Base-by-base conservation (phyloP, 2,888 invertebrate species). In the Netelia virgata region DNA sequence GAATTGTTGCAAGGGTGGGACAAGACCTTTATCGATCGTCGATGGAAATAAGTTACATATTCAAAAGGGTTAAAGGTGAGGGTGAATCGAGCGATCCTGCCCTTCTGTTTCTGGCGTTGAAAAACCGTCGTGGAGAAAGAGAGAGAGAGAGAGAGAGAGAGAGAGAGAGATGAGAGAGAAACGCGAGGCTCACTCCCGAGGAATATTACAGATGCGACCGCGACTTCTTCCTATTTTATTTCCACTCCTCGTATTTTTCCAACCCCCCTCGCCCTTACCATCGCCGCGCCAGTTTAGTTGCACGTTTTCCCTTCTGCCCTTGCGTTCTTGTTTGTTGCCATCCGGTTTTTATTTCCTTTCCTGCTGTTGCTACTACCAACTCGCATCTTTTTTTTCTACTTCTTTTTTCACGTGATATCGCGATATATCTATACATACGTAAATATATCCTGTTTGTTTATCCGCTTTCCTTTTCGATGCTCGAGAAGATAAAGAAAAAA, bases 141-240 rank as follows among this genome's bases (percentile, higher is more conserved):
- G 14, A 16, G 18, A 57, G 11, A 23, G 23, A 57, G n/a, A 63
- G 23, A 57, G n/a, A 63, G 14, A 16, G 18, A 57, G 11, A 23
- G 57, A 57, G 57, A 10, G 53, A 61, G 55, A 20, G 14, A 16
- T n/a, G 18, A 57, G 11, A 23, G 23, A 57, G n/a, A 63, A 66
- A 72, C 41, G 53, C 76, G 61, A 76, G 50, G 77, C 57, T 76
- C 88, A 87, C 85, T 85, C 66, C 85, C 16, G 53, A 74, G 86
- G 85, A 90, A 90, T 87, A 86, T 86, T 86, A 83, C 86, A 76
- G 85, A 84, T 86, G 86, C 81, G 87, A 87, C 81, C 80, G 59
- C 83, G 70, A 80, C 36, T 55, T 57, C 16, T 57, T 83, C 63
- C 64, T 75, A 50, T 83, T 79, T 83, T 70, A 69, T 83, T 70